Evolutionary conservation across 2,113 vertebrate species (phyloP).

Genomic region (Sander lucioperca): DNA sequence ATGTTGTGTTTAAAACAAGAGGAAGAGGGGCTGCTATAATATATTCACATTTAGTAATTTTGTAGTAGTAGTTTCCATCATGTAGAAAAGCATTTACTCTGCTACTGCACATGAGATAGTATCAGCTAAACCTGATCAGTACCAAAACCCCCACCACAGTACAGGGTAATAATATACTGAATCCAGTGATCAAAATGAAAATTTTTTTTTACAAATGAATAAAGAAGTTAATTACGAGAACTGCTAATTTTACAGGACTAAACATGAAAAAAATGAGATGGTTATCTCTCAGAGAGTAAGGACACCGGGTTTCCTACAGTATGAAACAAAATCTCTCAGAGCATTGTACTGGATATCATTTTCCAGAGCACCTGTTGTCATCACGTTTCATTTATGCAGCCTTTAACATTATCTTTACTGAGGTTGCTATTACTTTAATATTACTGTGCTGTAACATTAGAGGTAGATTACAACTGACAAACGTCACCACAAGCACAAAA

Average conservation of each 20-base stretch:
- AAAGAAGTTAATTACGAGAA: neutral
- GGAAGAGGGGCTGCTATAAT: neutral
- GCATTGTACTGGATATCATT: neutral
- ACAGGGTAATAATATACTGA: neutral
- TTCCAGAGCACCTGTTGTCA: neutral
- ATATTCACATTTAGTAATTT: neutral
- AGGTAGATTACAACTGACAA: conserved; percentile 31
- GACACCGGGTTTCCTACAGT: neutral
- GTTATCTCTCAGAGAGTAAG: neutral
- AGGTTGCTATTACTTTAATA: neutral
- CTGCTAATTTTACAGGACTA: neutral
- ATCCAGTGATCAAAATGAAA: neutral
- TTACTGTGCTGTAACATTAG: conserved; percentile 14
- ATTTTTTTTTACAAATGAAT: neutral
- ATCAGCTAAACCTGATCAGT: neutral
- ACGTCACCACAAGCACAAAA: conserved; percentile 42
- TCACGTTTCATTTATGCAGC: neutral
- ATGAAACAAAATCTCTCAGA: conserved; percentile 1
- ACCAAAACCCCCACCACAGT: neutral
- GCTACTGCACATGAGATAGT: neutral
- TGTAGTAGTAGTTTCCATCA: neutral
- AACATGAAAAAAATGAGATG: neutral
- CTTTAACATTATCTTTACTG: conserved; percentile 17
- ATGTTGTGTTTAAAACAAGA: neutral
- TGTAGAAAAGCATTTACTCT: neutral